Evolutionary conservation across 2,113 vertebrate genomes (phyloP).

Genomic region (Porphyrio hochstetteri): DNA sequence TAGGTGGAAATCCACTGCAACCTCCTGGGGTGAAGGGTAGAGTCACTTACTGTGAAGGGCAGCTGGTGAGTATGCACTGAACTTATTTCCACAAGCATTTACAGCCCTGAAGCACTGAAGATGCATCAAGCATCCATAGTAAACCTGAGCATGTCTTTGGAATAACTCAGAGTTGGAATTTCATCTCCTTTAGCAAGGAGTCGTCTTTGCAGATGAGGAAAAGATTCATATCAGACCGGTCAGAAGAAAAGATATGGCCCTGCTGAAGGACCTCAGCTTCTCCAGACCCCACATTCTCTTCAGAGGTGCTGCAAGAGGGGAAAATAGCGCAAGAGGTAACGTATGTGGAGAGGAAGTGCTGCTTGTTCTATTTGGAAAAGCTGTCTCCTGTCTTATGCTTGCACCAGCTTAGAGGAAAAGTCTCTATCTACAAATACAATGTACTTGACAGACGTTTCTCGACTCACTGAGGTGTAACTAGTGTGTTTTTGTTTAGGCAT

Average conservation of each 20-base stretch:
- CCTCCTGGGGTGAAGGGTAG: conserved; percentile 14
- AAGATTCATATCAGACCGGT: conserved; percentile 44
- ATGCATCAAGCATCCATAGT: fast-evolving
- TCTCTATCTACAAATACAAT: fast-evolving
- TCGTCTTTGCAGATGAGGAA: background rate
- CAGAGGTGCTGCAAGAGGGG: background rate
- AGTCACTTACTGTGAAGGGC: conserved; percentile 60
- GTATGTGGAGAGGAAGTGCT: background rate
- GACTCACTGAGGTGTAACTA: background rate
- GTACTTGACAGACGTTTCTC: background rate
- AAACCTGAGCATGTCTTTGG: background rate
- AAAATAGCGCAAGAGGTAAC: conserved; percentile 1
- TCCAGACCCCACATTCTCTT: conserved; percentile 59
- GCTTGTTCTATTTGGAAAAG: background rate
- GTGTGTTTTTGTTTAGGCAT: background rate
- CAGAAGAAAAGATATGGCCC: conserved; percentile 8
- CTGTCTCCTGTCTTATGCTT: background rate
- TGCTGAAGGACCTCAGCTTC: background rate
- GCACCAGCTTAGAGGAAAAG: background rate
- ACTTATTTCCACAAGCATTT: background rate
- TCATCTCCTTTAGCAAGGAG: conserved; percentile 57
- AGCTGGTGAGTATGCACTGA: conserved; percentile 62
- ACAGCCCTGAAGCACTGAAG: background rate
- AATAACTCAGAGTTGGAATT: conserved; percentile 24
- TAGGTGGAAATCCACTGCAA: background rate